Evolutionary conservation across 2,113 vertebrate genomes (phyloP), one percentile per base, ranked within the genome.

Genomic region (Saimiri boliviensis): DNA sequence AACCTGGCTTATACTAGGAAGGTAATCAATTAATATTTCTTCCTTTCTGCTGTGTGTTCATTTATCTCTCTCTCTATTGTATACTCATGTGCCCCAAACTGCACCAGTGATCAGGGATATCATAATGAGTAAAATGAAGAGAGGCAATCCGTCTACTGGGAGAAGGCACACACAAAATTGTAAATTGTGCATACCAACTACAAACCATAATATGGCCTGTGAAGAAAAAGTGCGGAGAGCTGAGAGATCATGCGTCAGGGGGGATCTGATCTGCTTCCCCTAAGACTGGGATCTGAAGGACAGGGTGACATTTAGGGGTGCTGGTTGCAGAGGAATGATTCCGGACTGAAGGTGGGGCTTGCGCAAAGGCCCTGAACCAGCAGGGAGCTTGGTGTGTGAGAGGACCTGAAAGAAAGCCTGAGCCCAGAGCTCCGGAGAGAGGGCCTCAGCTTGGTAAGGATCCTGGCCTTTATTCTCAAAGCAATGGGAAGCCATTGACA

Each of bases 391-490:
- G 5, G 16, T 45, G 6, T 5, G 0, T 1, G 77, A 56, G 42
- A 42, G 47, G 83, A 58, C 40, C 8, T 20, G 47, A 60, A 12
- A 25, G 80, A 27, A 42, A 86, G 40, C 35, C 66, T 63, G 84
- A 89, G 76, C 11, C 30, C 63, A 25, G 89, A 76, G 85, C 49
- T 30, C 9, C 32, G n/a, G 35, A 37, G 79, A 56, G 91, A 32
- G 32, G 37, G 49, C 30, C 83, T 76, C 20, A 2, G 83, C 45
- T 71, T 83, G 82, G 86, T 52, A 82, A 86, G 96, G 70, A 89
- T 73, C 94, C 77, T 87, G 63, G 92, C 89, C 84, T 93, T 95
- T 88, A 84, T 97, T 87, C 80, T 76, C 58, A 60, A 63, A 97
- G 94, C 92, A 73, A 14, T 89, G 70, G 87, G 81, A 92, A 94